Percentiles rank a stretch among this genome's conserved stretches.
Evolutionary conservation across 2,888 invertebrate genomes (phyloP).

Genomic region (Strigamia maritima): DNA sequence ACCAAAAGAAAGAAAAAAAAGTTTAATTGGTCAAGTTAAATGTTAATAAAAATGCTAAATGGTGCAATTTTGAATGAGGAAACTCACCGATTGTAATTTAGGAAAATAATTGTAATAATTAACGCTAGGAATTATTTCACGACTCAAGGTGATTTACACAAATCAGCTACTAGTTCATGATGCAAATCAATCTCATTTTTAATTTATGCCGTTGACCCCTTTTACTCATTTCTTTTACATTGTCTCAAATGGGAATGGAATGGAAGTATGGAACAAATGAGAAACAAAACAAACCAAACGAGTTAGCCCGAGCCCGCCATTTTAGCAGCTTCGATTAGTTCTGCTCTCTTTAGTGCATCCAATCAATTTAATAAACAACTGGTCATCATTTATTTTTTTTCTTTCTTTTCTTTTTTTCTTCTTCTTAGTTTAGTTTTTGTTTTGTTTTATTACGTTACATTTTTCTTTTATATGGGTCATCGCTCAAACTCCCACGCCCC

Average conservation of each 20-base stretch:
- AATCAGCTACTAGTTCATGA: background rate
- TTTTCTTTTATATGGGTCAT: background rate
- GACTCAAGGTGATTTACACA: background rate
- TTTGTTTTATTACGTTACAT: too few species aligned
- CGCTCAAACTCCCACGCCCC: conserved; percentile 20
- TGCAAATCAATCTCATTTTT: background rate
- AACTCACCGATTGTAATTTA: background rate
- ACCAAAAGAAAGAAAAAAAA: too few species aligned
- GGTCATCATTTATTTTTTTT: too few species aligned
- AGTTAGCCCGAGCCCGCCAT: too few species aligned
- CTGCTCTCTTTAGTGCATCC: background rate
- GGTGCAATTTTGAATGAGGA: background rate
- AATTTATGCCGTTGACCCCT: background rate
- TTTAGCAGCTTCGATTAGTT: background rate
- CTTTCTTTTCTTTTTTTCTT: too few species aligned
- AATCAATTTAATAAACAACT: too few species aligned
- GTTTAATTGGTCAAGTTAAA: too few species aligned
- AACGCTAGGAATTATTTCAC: background rate
- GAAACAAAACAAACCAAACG: background rate
- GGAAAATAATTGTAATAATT: background rate
- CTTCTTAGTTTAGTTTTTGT: too few species aligned
- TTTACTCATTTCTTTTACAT: background rate
- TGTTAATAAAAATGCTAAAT: background rate
- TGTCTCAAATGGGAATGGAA: too few species aligned
- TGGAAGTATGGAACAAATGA: background rate